Base-by-base conservation (phyloP, 37 sponge, comb jelly and placozoan species). In the Amphimedon queenslandica region DNA sequence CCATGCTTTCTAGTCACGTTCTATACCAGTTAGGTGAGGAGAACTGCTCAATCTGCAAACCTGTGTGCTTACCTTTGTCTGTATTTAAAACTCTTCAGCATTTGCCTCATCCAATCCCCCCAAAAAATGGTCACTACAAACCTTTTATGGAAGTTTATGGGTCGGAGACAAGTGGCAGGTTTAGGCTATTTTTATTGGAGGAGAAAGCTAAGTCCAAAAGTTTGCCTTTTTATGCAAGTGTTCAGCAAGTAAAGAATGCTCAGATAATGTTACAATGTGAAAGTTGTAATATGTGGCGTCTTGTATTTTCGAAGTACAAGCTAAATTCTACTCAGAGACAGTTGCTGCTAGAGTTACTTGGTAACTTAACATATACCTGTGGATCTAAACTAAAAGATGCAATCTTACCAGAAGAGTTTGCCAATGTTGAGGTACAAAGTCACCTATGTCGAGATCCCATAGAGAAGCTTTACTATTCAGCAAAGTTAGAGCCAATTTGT, bases 391-490 rank as follows among this genome's bases (percentile, higher is more conserved):
- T 79, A 11, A 1, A 1, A 4, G 89, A 88, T 37, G 20, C 77
- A 28, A 68, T 77, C 2, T 37, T 66, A 0, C 51, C 70, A 18
- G 41, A 0, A 0, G 32, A 13, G 2, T 51, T 76, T 0, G 70
- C 56, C 6, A 10, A 73, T 24, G 77, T 80, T 55, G 57, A 35
- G n/a, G 60, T 41, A 2, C 32, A 36, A 11, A 67, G 71, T 2
- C 28, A 72, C 2, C 2, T 63, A n/a, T 80, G 81, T 63, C 2
- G 75, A 32, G 56, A 65, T 38, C 77, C 77, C 28, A 55, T 86
- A 10, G 87, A 77, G 66, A 77, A 71, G 36, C 67, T 72, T 43
- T 86, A 86, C 65, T 80, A 64, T 70, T 80, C 81, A n/a, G 81
- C 81, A 63, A 70, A 72, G 29, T 70, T 75, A n/a, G 66, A 66